Percentiles rank a stretch among this genome's conserved stretches.
Evolutionary conservation across 53 echinoderm and acorn worm genomes (phyloP).

Genomic region (Holothuria scabra): DNA sequence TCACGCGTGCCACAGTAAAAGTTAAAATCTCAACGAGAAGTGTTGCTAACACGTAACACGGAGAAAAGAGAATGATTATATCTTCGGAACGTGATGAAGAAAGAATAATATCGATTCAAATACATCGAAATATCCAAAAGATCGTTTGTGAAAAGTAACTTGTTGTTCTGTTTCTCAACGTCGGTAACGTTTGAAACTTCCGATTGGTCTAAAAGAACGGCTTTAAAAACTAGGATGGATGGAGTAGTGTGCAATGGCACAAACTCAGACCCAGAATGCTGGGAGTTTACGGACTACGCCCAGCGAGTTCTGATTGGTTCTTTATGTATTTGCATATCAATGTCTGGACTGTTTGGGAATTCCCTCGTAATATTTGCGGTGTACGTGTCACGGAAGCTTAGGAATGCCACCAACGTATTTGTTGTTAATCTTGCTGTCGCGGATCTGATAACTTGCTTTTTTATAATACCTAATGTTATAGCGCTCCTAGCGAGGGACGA

Average conservation of each 20-base stretch:
- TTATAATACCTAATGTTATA: slow-evolving; percentile 77
- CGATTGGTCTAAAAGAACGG: too few relatives aligned
- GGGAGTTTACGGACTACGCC: slow-evolving; percentile 76
- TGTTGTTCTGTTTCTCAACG: too few relatives aligned
- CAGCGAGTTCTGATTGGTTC: slow-evolving; percentile 71
- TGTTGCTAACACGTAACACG: too few relatives aligned
- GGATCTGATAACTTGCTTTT: slow-evolving; percentile 76
- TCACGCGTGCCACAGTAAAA: too few relatives aligned
- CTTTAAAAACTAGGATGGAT: too few relatives aligned
- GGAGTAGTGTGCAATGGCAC: background rate
- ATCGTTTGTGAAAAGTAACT: too few relatives aligned
- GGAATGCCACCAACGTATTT: slow-evolving; percentile 89
- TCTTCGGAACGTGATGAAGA: too few relatives aligned
- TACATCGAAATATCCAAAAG: too few relatives aligned
- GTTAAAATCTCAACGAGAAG: too few relatives aligned
- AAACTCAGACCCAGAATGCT: slow-evolving; percentile 16
- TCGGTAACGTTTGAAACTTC: too few relatives aligned
- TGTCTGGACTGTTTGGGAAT: slow-evolving; percentile 76
- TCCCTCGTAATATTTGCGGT: slow-evolving; percentile 86
- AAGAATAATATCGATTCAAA: too few relatives aligned
- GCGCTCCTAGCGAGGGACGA: slow-evolving; percentile 65
- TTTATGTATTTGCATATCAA: slow-evolving; percentile 69
- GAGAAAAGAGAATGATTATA: too few relatives aligned
- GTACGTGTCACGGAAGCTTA: slow-evolving; percentile 79
- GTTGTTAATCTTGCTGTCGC: slow-evolving; percentile 87